Percentiles rank a stretch among this genome's conserved stretches.
phyloP scores from a whole-genome alignment of 2,113 vertebrate species.

The Hemicordylus capensis region DNA sequence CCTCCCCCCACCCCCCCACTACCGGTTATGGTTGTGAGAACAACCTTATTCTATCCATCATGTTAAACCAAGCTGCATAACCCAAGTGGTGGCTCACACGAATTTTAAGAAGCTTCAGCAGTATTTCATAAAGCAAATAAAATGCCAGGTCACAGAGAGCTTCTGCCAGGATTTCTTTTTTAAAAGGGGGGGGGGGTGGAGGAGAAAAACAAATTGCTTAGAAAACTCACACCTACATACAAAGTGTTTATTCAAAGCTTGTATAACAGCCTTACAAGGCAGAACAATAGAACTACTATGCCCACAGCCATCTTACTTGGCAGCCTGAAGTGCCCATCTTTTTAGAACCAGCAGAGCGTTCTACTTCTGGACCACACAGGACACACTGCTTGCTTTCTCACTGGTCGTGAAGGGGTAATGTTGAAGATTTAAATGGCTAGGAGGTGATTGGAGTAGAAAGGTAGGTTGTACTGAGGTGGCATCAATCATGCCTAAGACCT shows the following conservation, averaged over 20 bases:
- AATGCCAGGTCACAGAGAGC: slow-evolving; percentile 41
- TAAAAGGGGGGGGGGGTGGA: no score
- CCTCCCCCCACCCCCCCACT: no score
- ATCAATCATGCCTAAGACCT: not conserved
- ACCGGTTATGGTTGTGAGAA: no score
- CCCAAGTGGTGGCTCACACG: slow-evolving; percentile 19
- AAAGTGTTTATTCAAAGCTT: slow-evolving; percentile 43
- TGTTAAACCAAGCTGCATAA: slow-evolving; percentile 13
- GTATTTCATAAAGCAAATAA: slow-evolving; percentile 57
- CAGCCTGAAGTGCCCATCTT: not conserved
- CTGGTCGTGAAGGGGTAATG: not conserved
- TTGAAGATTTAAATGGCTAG: not conserved
- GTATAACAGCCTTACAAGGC: slow-evolving; percentile 27
- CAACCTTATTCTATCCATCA: not conserved
- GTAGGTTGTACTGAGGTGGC: not conserved
- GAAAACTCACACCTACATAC: slow-evolving; percentile 63
- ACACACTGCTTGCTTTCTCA: not conserved
- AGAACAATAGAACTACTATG: slow-evolving; percentile 52
- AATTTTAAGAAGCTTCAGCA: slow-evolving; percentile 51
- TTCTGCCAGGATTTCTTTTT: slow-evolving; percentile 52
- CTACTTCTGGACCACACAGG: not conserved
- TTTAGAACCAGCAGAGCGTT: not conserved
- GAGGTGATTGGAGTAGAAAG: not conserved
- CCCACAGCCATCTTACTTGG: slow-evolving; percentile 31
- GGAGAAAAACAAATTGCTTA: slow-evolving; percentile 35